A percentile compares a stretch with the other conserved stretches of the same genome.
Conservation (phyloP, 2,113 vertebrate genomes). For the Atlantisia rogersi region DNA sequence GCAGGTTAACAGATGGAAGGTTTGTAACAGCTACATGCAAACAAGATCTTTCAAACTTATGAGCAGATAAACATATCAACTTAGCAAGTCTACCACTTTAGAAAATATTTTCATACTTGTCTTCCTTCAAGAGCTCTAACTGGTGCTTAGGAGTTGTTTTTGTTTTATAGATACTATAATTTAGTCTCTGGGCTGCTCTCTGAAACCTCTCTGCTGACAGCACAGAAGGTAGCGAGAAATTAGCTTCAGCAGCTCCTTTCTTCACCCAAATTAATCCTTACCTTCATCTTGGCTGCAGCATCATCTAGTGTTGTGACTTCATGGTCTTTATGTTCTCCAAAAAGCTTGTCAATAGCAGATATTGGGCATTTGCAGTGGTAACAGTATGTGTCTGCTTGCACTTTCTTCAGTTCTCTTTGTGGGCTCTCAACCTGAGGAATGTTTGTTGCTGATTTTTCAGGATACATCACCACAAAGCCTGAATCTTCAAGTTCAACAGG, state of each 20-base stretch:
- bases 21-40: not conserved
- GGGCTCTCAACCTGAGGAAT: conserved; percentile 71
- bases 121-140: not conserved
- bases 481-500: conserved; percentile 75
- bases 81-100: not conserved
- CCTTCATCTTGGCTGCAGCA: conserved; percentile 87
- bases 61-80: not conserved
- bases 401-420: conserved; percentile 77
- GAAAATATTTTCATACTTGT: not conserved
- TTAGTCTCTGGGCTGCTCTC: not conserved
- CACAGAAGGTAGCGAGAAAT: not conserved
- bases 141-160: not conserved
- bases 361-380: conserved; percentile 85
- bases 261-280: conserved; percentile 58
- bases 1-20: not conserved
- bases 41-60: not conserved
- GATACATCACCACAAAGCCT: conserved; percentile 81
- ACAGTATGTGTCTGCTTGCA: conserved; percentile 87
- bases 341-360: conserved; percentile 79
- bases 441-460: conserved; percentile 63
- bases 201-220: not conserved
- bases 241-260: not conserved
- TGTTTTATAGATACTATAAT: not conserved
- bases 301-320: conserved; percentile 82
- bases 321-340: conserved; percentile 85